phyloP scores from a whole-genome alignment of 2,113 vertebrate species.

The Eidolon helvum region DNA sequence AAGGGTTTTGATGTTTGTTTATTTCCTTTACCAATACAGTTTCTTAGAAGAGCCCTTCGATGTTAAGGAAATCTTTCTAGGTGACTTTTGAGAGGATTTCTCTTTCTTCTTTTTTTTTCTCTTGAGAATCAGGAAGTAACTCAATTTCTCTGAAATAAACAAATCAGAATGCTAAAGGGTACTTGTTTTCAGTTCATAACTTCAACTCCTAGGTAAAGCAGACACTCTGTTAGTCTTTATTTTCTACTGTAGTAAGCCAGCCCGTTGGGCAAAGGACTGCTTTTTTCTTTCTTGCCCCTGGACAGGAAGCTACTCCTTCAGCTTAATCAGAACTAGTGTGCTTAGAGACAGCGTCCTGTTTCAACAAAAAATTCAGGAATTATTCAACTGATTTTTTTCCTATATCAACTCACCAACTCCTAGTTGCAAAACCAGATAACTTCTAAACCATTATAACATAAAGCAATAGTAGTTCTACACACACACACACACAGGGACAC shows the following conservation, averaged over 20 bases:
- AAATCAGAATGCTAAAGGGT: constrained; percentile 8
- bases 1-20: not conserved
- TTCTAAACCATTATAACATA: not conserved
- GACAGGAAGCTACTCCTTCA: not conserved
- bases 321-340: not conserved
- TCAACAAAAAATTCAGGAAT: not conserved
- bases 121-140: constrained; percentile 49
- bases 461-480: not conserved
- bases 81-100: not conserved
- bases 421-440: not conserved
- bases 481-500: not conserved
- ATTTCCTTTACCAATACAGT: constrained; percentile 20
- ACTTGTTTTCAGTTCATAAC: not conserved
- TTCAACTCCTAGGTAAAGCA: not conserved
- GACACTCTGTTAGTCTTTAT: not conserved
- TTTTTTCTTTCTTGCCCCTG: not conserved
- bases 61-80: constrained; percentile 39
- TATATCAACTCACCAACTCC: not conserved
- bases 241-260: not conserved
- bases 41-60: constrained; percentile 56
- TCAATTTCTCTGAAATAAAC: constrained; percentile 53
- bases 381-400: not conserved
- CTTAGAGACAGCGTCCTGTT: not conserved
- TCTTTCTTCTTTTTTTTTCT: not conserved
- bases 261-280: not conserved